A percentile compares a stretch with the other conserved stretches of the same genome.
Evolutionary conservation across 2,888 invertebrate genomes (phyloP).

Genomic region (Crocallis elinguaria): DNA sequence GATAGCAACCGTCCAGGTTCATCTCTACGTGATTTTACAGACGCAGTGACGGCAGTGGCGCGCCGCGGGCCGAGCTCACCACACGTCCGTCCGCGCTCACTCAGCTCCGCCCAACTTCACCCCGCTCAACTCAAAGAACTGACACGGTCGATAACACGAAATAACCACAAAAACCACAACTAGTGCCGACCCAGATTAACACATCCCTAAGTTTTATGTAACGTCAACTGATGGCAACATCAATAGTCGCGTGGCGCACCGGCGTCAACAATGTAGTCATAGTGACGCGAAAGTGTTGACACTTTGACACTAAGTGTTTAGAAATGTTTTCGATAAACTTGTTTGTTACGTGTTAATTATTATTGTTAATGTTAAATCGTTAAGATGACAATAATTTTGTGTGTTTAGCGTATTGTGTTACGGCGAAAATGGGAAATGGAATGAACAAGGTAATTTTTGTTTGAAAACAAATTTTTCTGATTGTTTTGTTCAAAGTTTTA

Average conservation of each 20-base stretch:
- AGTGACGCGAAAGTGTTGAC: slow-evolving; percentile 78
- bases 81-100: slow-evolving; percentile 48
- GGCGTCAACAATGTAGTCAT: slow-evolving; percentile 83
- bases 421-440: slow-evolving; percentile 90
- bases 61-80: slow-evolving; percentile 59
- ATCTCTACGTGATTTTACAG: slow-evolving; percentile 62
- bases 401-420: slow-evolving; percentile 50
- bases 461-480: slow-evolving; percentile 1
- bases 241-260: slow-evolving; percentile 64
- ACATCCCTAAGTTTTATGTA: slow-evolving; percentile 49
- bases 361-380: slow-evolving; percentile 48
- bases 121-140: slow-evolving; percentile 42
- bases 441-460: slow-evolving; percentile 92
- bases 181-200: slow-evolving; percentile 37
- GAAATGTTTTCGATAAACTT: slow-evolving; percentile 53
- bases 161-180: slow-evolving; percentile 35
- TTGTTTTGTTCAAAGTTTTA: slow-evolving; percentile 21
- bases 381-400: slow-evolving; percentile 62
- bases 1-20: slow-evolving; percentile 42
- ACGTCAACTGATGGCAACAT: slow-evolving; percentile 50
- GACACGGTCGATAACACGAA: slow-evolving; percentile 60
- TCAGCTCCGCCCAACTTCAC: slow-evolving; percentile 34
- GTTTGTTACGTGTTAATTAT: slow-evolving; percentile 55
- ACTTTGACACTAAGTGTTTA: slow-evolving; percentile 62
- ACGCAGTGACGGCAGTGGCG: slow-evolving; percentile 78